Conservation (phyloP, 2,888 invertebrate genomes). For the Lepidochitona cinerea region DNA sequence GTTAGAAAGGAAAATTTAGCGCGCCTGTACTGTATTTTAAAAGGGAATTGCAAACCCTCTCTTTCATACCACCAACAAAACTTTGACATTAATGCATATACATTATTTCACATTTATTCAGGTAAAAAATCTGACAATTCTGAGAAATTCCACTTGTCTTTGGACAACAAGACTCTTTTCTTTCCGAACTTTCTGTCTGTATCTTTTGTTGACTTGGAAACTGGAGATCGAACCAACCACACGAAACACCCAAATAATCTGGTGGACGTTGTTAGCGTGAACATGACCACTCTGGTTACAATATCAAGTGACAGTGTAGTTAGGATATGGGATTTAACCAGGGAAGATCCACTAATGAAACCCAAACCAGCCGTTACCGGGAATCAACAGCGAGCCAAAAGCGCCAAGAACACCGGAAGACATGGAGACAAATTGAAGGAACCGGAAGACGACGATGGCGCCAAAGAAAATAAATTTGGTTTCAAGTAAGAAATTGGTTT, state of each 20-base stretch:
- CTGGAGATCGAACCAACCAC: conserved; percentile 25
- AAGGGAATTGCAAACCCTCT: too few species aligned
- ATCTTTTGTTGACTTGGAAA: conserved; percentile 26
- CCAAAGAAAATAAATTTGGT: background rate
- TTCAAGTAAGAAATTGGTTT: too few species aligned
- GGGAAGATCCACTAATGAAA: background rate
- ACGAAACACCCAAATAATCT: conserved; percentile 35
- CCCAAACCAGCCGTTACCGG: too few species aligned
- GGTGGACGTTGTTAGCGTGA: conserved; percentile 26
- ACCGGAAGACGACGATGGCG: background rate
- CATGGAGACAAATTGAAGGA: background rate
- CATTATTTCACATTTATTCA: too few species aligned
- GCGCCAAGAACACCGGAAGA: background rate
- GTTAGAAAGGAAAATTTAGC: too few species aligned
- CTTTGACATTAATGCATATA: too few species aligned
- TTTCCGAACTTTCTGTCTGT: conserved; percentile 32
- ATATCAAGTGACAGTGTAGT: conserved; percentile 47
- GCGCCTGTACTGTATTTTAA: too few species aligned
- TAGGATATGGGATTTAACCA: conserved; percentile 46
- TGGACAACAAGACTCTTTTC: conserved; percentile 38
- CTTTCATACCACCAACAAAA: too few species aligned
- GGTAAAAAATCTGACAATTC: conserved; percentile 10
- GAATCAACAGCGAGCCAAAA: background rate
- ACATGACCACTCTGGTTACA: conserved; percentile 42
- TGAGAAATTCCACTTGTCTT: conserved; percentile 17